Conservation (phyloP, 2,113 vertebrate genomes). For the Nasalis larvatus region DNA sequence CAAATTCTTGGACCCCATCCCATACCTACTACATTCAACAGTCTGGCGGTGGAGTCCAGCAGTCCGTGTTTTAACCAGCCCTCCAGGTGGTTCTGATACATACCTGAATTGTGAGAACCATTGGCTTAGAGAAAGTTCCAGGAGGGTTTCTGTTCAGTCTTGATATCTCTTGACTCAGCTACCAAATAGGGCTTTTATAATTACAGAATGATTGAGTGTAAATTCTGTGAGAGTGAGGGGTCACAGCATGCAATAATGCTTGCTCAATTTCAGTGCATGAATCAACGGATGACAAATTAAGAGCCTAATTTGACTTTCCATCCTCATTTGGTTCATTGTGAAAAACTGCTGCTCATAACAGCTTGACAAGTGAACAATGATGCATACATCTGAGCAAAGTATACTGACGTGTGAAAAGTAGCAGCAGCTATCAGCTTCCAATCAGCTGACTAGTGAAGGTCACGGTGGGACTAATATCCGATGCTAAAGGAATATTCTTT, state of each 20-base stretch:
- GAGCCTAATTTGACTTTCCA: background rate
- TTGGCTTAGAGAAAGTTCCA: background rate
- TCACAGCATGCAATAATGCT: background rate
- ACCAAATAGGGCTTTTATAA: background rate
- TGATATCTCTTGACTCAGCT: background rate
- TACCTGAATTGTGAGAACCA: background rate
- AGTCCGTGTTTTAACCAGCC: background rate
- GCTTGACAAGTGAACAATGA: background rate
- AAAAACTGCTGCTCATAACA: background rate
- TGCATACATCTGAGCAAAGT: background rate
- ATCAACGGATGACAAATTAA: background rate
- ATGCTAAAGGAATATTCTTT: background rate
- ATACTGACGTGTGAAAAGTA: background rate
- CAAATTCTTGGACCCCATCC: background rate
- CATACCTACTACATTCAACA: background rate
- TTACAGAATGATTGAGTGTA: background rate
- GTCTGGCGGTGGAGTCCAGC: background rate
- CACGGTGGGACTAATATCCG: too few relatives aligned
- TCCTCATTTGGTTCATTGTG: background rate
- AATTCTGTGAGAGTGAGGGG: background rate
- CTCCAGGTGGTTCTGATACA: background rate
- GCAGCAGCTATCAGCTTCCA: background rate
- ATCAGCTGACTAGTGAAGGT: background rate
- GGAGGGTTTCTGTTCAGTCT: background rate
- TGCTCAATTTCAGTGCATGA: background rate